Percentiles rank a stretch among this genome's conserved stretches.
Evolutionary conservation across 2,888 invertebrate species (phyloP).

Genomic region (Emmelina monodactyla): DNA sequence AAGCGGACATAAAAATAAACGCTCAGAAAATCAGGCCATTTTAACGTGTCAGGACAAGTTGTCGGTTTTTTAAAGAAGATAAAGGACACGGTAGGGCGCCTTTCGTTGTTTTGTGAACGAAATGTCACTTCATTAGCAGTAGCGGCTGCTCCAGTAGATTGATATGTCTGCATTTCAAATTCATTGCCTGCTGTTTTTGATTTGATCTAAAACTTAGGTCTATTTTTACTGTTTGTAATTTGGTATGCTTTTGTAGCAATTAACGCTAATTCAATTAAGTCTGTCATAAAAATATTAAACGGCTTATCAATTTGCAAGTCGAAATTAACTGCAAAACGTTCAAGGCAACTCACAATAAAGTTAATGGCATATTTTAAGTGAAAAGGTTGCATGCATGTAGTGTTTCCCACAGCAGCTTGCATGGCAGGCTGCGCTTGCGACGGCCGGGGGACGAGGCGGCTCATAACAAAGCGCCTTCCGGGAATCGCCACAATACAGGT

Average conservation of each 20-base stretch:
- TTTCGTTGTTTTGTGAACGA: slow-evolving; percentile 50
- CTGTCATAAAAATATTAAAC: too few relatives aligned
- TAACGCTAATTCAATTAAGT: too few relatives aligned
- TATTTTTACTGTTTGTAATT: too few relatives aligned
- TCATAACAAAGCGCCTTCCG: slow-evolving; percentile 59
- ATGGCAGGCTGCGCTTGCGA: slow-evolving; percentile 14
- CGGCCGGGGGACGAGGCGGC: slow-evolving; percentile 23
- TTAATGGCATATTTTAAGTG: background rate
- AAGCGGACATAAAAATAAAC: slow-evolving; percentile 38
- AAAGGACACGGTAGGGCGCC: slow-evolving; percentile 43
- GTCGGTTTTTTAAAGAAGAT: slow-evolving; percentile 34
- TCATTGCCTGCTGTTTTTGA: too few relatives aligned
- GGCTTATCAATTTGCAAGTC: too few relatives aligned
- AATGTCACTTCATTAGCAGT: slow-evolving; percentile 49
- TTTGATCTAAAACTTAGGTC: too few relatives aligned
- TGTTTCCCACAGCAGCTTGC: slow-evolving; percentile 17
- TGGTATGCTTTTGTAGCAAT: too few relatives aligned
- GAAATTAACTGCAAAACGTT: too few relatives aligned
- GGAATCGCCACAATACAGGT: slow-evolving; percentile 64
- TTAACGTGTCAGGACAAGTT: slow-evolving; percentile 57
- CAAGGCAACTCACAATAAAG: background rate
- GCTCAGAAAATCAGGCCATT: slow-evolving; percentile 51
- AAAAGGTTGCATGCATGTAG: slow-evolving; percentile 36
- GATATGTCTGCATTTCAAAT: too few relatives aligned
- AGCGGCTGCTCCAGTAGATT: too few relatives aligned